Conservation (phyloP, 2,888 invertebrate species). For the Epistrophella euchroma region DNA sequence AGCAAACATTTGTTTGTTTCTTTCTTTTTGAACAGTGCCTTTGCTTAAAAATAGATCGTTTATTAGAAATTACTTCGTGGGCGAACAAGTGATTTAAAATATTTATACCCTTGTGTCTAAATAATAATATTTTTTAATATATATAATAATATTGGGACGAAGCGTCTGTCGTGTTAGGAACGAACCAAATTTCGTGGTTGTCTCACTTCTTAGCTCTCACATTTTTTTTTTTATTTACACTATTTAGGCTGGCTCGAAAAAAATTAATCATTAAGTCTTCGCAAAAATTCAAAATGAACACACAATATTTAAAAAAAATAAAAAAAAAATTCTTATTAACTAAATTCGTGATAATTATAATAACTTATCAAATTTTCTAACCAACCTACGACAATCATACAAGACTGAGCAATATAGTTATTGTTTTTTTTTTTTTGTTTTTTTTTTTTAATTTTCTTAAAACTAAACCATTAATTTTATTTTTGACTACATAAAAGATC, state of each 20-base stretch:
- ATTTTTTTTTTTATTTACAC: neutral
- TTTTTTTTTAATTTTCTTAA: neutral
- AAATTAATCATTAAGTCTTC: neutral
- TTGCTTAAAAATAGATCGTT: constrained; percentile 5
- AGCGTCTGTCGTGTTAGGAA: neutral
- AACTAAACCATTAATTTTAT: neutral
- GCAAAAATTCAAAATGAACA: neutral
- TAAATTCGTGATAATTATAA: neutral
- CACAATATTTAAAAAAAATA: neutral
- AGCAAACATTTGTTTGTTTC: neutral
- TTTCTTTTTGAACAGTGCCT: neutral
- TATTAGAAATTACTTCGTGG: constrained; percentile 10
- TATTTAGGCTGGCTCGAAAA: neutral
- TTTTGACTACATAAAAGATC: constrained; percentile 22
- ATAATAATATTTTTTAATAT: neutral
- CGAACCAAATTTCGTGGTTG: neutral
- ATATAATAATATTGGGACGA: neutral
- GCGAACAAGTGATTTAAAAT: neutral
- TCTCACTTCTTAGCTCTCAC: neutral
- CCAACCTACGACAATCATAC: constrained; percentile 16
- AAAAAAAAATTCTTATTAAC: neutral
- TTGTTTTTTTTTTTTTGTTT: neutral
- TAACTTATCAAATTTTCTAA: neutral
- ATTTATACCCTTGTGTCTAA: neutral
- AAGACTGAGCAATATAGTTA: constrained; percentile 9